Evolutionary conservation across 2,113 vertebrate species (phyloP).

Genomic region (Lasiurus borealis): DNA sequence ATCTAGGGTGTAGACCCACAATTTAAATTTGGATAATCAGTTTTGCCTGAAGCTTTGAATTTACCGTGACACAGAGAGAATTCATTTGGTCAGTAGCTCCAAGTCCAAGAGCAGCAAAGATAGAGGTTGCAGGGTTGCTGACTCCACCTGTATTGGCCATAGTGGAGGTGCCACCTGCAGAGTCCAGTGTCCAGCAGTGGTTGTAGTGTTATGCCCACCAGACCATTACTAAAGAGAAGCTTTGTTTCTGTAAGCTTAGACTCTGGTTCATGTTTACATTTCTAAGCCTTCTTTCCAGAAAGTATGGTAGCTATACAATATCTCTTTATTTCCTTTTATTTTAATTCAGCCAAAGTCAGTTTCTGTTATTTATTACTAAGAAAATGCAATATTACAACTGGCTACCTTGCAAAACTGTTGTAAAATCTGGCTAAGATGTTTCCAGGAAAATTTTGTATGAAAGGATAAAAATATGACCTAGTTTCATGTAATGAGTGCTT

Average conservation of each 20-base stretch:
- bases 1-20: background rate
- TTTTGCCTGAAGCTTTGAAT: background rate
- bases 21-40: background rate
- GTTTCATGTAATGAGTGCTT: background rate
- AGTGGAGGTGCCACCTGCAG: rapidly evolving
- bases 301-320: too few relatives aligned
- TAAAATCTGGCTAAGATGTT: background rate
- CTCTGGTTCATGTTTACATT: background rate
- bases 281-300: background rate
- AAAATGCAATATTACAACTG: background rate
- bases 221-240: too few relatives aligned
- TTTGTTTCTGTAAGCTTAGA: background rate
- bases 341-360: background rate
- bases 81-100: background rate
- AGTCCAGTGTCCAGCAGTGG: too few relatives aligned
- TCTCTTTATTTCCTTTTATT: background rate
- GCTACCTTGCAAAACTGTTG: background rate
- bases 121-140: background rate
- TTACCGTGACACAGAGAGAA: background rate
- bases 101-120: background rate
- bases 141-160: rapidly evolving
- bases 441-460: background rate
- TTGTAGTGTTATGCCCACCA: background rate
- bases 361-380: background rate
- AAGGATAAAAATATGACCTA: background rate